phyloP scores from a whole-genome alignment of 2,797 vertebrate genomes.

The Sebastes vulpes region DNA sequence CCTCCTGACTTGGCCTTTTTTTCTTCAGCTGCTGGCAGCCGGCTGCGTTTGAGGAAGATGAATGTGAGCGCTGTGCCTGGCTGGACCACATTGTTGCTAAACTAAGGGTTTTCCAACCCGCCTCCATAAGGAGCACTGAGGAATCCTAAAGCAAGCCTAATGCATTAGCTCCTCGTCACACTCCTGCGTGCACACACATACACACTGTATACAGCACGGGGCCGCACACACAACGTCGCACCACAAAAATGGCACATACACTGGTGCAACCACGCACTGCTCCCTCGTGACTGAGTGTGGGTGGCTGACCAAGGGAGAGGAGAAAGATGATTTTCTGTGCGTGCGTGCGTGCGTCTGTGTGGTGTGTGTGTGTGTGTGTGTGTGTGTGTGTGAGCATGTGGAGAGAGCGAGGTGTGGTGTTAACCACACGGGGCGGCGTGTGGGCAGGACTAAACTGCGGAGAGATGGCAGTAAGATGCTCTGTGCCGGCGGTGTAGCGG shows the following conservation, averaged over 20 bases:
- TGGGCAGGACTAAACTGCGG: slow-evolving; percentile 38
- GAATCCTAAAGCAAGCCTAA: slow-evolving; percentile 56
- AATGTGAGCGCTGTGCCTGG: slow-evolving; percentile 31
- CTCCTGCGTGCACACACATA: not conserved
- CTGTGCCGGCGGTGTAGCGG: slow-evolving; percentile 23
- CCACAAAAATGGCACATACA: slow-evolving; percentile 45
- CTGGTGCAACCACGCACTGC: slow-evolving; percentile 29
- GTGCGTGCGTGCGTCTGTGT: slow-evolving; percentile 16
- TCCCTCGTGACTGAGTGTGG: slow-evolving; percentile 61
- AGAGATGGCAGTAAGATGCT: slow-evolving; percentile 22
- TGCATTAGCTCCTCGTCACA: slow-evolving; percentile 49
- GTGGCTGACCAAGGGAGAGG: slow-evolving; percentile 64
- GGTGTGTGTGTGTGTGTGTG: slow-evolving; percentile 31
- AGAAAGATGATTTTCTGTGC: slow-evolving; percentile 31
- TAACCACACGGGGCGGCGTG: slow-evolving; percentile 41
- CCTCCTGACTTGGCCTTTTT: slow-evolving; percentile 60
- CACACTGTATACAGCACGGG: not conserved
- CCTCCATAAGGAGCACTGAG: slow-evolving; percentile 38
- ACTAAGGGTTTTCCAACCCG: slow-evolving; percentile 65
- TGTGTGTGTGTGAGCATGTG: slow-evolving; percentile 17
- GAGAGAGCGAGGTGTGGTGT: slow-evolving; percentile 40
- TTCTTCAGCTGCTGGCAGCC: slow-evolving; percentile 30
- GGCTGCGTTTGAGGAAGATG: slow-evolving; percentile 70
- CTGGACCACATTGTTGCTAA: slow-evolving; percentile 62
- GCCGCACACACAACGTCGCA: slow-evolving; percentile 25